Evolutionary conservation across 1,140 invertebrate species (phyloP).

Genomic region (Melanaphis sacchari): DNA sequence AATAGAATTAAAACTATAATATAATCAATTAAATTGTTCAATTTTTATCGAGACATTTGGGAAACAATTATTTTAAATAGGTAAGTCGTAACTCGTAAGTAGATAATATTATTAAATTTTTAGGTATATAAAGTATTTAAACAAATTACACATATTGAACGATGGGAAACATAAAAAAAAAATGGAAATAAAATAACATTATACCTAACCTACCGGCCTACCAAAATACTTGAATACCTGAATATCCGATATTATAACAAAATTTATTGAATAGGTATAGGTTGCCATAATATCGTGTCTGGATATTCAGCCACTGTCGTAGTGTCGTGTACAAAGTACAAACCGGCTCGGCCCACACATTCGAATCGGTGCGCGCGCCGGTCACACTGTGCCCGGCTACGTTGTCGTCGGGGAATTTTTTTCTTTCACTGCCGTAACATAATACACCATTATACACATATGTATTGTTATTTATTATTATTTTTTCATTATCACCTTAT

Average conservation of each 20-base stretch:
- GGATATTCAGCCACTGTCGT: not conserved
- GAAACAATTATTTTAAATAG: not conserved
- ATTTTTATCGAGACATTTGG: not conserved
- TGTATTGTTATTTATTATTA: constrained; percentile 8
- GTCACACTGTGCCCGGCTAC: constrained; percentile 11
- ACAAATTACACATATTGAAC: not conserved
- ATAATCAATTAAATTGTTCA: not conserved
- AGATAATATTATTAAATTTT: not conserved
- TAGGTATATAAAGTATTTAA: not conserved
- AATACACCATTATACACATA: constrained; percentile 7
- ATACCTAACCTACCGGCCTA: not conserved
- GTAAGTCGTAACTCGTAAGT: not conserved
- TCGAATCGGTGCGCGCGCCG: constrained; percentile 5
- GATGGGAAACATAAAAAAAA: not conserved
- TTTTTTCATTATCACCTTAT: constrained; percentile 40
- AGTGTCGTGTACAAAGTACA: not conserved
- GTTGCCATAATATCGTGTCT: not conserved
- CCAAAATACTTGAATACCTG: not conserved
- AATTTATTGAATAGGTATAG: not conserved
- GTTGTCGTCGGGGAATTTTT: constrained; percentile 21
- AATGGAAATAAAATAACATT: not conserved
- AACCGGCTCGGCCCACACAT: constrained; percentile 25
- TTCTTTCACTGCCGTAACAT: not conserved
- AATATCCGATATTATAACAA: not conserved
- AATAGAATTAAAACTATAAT: constrained; percentile 2